These are phyloP conservation scores for Toxostoma redivivum DNA, from an alignment of 2,113 vertebrate species.

Conservation along the genomic window DNA sequence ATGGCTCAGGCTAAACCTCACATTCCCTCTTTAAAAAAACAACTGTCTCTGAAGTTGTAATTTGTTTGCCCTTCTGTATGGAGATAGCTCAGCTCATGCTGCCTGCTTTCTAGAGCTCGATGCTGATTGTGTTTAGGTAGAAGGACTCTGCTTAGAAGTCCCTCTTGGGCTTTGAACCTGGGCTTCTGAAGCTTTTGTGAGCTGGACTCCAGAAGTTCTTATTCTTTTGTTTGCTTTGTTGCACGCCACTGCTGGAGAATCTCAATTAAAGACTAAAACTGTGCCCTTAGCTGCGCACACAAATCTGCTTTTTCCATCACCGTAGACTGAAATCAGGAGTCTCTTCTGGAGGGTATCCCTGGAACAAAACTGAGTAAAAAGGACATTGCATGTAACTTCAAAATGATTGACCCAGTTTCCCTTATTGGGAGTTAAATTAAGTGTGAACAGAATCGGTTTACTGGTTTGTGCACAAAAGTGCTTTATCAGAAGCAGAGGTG, in stretches of 20 bases:
- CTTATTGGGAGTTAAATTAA: conserved; percentile 40
- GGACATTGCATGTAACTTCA: not conserved
- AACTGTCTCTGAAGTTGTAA: not conserved
- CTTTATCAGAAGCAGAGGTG: conserved; percentile 19
- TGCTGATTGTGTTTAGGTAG: rapidly evolving
- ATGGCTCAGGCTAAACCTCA: not conserved
- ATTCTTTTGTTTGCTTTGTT: not conserved
- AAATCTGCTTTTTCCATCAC: not conserved
- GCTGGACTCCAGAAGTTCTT: not conserved
- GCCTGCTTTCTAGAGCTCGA: not conserved
- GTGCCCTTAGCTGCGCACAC: not conserved
- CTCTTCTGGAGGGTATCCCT: not conserved
- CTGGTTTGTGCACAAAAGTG: not conserved
- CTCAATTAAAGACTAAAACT: not conserved
- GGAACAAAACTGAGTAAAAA: not conserved
- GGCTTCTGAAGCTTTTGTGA: not conserved
- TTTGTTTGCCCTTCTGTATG: not conserved
- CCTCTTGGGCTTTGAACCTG: not conserved
- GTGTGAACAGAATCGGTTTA: not conserved
- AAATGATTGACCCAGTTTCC: conserved; percentile 38
- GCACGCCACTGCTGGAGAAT: not conserved
- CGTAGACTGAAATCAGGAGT: not conserved
- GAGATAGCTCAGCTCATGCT: not conserved
- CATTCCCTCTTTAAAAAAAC: not conserved
- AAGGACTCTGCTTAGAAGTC: not conserved